Percentiles rank a stretch among this genome's conserved stretches.
phyloP scores from a whole-genome alignment of 1,140 invertebrate species.

The Drosophila pectinifera region DNA sequence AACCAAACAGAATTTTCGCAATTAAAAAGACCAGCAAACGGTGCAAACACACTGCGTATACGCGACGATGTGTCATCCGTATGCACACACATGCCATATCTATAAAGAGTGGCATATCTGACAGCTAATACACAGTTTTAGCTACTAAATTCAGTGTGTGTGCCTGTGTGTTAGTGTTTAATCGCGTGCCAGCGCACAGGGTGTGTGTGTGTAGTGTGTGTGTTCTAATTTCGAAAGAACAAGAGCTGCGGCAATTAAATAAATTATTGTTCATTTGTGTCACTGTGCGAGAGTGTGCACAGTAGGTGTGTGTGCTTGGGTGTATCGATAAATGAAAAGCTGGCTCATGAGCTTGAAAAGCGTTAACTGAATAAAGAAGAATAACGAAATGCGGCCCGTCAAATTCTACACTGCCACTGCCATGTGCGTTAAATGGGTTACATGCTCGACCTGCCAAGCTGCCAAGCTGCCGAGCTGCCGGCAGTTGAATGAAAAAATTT shows the following conservation, averaged over 20 bases:
- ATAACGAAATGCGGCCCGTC: constrained; percentile 14
- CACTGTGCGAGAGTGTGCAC: constrained; percentile 17
- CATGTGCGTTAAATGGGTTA: constrained; percentile 75
- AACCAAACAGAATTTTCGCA: constrained; percentile 9
- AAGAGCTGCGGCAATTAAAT: constrained; percentile 75
- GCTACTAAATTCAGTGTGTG: constrained; percentile 33
- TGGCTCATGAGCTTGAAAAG: constrained; percentile 67
- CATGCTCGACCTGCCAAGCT: constrained; percentile 41
- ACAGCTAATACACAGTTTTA: constrained; percentile 39
- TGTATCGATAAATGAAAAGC: constrained; percentile 67
- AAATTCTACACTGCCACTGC: constrained; percentile 17
- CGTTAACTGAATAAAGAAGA: constrained; percentile 60
- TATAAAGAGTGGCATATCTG: constrained; percentile 27
- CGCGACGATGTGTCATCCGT: constrained; percentile 45
- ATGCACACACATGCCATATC: constrained; percentile 10
- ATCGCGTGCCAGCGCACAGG: constrained; percentile 37
- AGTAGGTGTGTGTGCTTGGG: constrained; percentile 43
- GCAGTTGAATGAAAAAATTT: constrained; percentile 42
- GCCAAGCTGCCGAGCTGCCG: too few species aligned
- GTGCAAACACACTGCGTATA: constrained; percentile 28
- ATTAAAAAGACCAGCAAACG: not conserved
- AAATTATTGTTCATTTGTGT: constrained; percentile 77
- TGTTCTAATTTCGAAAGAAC: constrained; percentile 65
- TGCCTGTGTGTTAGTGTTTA: constrained; percentile 41
- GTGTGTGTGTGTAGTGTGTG: constrained; percentile 2